Percentiles rank a stretch among this genome's conserved stretches.
Conservation (phyloP, 2,797 vertebrate genomes). For the Varecia variegata region DNA sequence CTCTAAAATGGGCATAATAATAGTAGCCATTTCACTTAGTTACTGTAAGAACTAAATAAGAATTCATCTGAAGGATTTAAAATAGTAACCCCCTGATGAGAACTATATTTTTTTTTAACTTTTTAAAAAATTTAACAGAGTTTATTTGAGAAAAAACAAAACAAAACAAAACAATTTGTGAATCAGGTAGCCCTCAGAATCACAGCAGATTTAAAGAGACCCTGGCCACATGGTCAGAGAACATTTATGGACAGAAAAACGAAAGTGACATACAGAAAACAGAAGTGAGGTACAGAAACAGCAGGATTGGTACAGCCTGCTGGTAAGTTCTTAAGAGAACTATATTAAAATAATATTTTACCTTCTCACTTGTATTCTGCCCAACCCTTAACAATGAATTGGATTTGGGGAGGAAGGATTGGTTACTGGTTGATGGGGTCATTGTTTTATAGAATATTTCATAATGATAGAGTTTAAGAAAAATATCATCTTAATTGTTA, state of each 20-base stretch:
- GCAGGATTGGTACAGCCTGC: too few relatives aligned
- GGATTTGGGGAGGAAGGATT: neutral
- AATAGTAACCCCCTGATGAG: neutral
- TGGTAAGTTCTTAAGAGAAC: neutral
- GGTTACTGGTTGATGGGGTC: neutral
- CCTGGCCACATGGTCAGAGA: too few relatives aligned
- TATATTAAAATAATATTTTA: neutral
- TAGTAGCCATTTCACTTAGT: neutral
- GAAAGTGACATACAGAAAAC: too few relatives aligned
- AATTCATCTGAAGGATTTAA: neutral
- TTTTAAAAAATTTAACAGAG: too few relatives aligned
- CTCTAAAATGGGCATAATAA: neutral
- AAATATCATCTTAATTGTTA: conserved; percentile 2
- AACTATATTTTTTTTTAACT: too few relatives aligned
- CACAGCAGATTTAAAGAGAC: too few relatives aligned
- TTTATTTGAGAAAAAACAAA: too few relatives aligned
- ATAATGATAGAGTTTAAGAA: neutral
- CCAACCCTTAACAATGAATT: neutral
- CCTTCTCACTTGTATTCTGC: neutral
- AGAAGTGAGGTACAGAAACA: too few relatives aligned
- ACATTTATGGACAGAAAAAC: too few relatives aligned
- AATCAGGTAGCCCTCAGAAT: too few relatives aligned
- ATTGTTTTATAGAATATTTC: neutral
- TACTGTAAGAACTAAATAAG: neutral
- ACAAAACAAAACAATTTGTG: too few relatives aligned